A percentile compares a stretch with the other conserved stretches of the same genome.
These are phyloP conservation scores for Caenorhabditis virilis DNA, from an alignment of 2,888 invertebrate species.

Conservation along the genomic window DNA sequence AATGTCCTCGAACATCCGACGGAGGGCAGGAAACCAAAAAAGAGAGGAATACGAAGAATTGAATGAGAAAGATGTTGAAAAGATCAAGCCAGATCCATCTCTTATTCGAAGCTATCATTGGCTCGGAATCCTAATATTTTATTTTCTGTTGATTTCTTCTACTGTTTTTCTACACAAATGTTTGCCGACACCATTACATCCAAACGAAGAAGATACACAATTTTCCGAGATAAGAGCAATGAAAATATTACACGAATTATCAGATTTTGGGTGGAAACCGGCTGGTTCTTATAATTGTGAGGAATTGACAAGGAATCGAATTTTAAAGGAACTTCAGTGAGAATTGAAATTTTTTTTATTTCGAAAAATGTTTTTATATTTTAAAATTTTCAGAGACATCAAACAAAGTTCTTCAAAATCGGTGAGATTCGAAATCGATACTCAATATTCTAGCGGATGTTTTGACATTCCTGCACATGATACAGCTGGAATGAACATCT, in stretches of 20 bases:
- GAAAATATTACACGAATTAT: constrained; percentile 42
- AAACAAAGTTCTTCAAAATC: not conserved
- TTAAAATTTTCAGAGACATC: constrained; percentile 3
- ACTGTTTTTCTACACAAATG: not conserved
- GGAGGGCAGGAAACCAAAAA: not conserved
- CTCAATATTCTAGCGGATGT: constrained; percentile 49
- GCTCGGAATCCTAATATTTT: not conserved
- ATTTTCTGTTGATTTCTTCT: not conserved
- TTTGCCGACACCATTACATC: not conserved
- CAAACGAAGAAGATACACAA: constrained; percentile 39
- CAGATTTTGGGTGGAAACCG: constrained; percentile 54
- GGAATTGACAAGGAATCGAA: constrained; percentile 42
- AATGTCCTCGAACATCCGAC: constrained; percentile 2
- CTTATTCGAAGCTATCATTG: not conserved
- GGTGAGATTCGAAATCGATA: constrained; percentile 43
- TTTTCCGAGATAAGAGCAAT: constrained; percentile 53
- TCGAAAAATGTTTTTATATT: constrained; percentile 1
- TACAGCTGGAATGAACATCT: constrained; percentile 54
- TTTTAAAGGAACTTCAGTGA: constrained; percentile 41
- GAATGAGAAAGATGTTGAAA: not conserved
- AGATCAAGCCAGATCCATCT: not conserved
- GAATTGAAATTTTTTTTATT: constrained; percentile 12
- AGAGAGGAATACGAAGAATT: not conserved
- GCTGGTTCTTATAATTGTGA: constrained; percentile 55
- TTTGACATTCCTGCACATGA: constrained; percentile 53